These are phyloP conservation scores for Drepana arcuata DNA, from an alignment of 1,140 invertebrate genomes.

Conservation along the genomic window DNA sequence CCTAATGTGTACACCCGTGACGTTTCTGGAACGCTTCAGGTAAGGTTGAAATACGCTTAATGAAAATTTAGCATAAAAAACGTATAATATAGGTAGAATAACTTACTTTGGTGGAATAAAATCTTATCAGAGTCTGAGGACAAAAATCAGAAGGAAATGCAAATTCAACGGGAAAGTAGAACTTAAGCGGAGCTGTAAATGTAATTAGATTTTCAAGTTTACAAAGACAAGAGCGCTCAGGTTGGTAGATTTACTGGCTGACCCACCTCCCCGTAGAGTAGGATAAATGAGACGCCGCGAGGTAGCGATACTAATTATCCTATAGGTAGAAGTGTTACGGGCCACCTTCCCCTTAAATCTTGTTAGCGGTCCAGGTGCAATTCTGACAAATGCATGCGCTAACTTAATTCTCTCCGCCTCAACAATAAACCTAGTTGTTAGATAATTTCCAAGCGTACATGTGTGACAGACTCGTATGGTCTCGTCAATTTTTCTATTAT, in stretches of 20 bases:
- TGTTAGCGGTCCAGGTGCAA: conserved; percentile 43
- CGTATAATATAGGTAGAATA: conserved; percentile 12
- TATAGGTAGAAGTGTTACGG: conserved; percentile 52
- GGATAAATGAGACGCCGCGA: conserved; percentile 64
- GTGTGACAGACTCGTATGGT: neutral
- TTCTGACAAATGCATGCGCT: conserved; percentile 34
- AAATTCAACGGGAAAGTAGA: conserved; percentile 53
- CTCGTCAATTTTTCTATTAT: too few relatives aligned
- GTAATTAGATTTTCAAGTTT: conserved; percentile 69
- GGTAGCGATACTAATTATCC: conserved; percentile 69
- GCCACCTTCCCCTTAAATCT: conserved; percentile 48
- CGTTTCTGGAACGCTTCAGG: too few relatives aligned
- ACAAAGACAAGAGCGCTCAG: conserved; percentile 62
- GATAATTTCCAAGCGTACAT: too few relatives aligned
- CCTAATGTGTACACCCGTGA: conserved; percentile 16
- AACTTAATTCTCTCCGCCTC: conserved; percentile 15
- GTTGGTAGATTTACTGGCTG: conserved; percentile 62
- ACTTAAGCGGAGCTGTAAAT: conserved; percentile 63
- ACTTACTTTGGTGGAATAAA: conserved; percentile 21
- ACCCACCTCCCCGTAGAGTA: conserved; percentile 56
- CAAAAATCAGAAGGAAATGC: conserved; percentile 55
- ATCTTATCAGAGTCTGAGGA: conserved; percentile 29
- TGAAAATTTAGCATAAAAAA: conserved; percentile 9
- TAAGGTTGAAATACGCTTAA: conserved; percentile 7
- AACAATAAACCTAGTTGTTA: too few relatives aligned